phyloP scores from a whole-genome alignment of 1,140 invertebrate genomes.

The Drosophila chauvacae region DNA sequence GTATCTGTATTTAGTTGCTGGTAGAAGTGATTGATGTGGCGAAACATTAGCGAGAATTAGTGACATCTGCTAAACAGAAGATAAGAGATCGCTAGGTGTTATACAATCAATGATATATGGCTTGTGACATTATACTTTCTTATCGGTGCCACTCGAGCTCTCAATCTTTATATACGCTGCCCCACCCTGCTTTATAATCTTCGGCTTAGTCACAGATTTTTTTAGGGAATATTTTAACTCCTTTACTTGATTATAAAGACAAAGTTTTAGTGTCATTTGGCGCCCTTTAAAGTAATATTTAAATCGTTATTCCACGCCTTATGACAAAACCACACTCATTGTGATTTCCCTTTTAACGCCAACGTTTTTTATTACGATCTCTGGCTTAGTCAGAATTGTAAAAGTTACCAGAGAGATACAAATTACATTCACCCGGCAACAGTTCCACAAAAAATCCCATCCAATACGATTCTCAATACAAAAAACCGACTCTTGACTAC shows the following conservation, averaged over 20 bases:
- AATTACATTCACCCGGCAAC: conserved; percentile 21
- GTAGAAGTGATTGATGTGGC: conserved; percentile 2
- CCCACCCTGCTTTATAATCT: background rate
- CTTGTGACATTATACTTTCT: background rate
- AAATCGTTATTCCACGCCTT: no score
- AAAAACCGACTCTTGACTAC: background rate
- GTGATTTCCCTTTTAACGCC: background rate
- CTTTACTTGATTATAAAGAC: no score
- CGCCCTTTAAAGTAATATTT: no score
- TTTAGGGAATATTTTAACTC: background rate
- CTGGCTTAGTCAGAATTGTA: conserved; percentile 17
- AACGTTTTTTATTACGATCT: background rate
- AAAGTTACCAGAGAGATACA: conserved; percentile 13
- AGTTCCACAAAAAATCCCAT: background rate
- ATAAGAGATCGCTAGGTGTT: background rate
- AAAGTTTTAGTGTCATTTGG: no score
- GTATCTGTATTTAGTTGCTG: background rate
- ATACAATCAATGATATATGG: conserved; percentile 3
- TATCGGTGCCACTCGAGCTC: background rate
- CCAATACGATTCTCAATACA: conserved; percentile 4
- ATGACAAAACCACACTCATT: background rate
- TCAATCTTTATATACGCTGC: background rate
- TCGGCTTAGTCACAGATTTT: background rate
- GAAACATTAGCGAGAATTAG: conserved; percentile 7
- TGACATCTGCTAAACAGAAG: background rate